These are phyloP conservation scores for Harpagifer antarcticus DNA, from an alignment of 2,797 vertebrate species.

Conservation along the genomic window DNA sequence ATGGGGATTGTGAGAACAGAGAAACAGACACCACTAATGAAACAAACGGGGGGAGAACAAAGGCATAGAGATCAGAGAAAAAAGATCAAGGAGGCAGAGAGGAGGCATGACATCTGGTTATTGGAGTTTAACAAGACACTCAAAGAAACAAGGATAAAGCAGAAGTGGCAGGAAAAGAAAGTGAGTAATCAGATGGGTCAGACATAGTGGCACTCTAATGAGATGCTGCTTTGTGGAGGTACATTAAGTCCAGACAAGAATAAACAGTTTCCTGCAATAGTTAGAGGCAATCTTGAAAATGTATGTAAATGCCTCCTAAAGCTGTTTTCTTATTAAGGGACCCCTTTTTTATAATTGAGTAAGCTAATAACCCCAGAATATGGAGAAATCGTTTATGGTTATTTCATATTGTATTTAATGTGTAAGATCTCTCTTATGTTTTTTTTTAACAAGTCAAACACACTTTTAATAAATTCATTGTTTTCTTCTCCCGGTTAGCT, in stretches of 20 bases:
- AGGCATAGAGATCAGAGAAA: slow-evolving; percentile 30
- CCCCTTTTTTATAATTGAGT: too few species aligned
- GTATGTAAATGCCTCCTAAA: slow-evolving; percentile 18
- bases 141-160: slow-evolving; percentile 51
- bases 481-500: too few species aligned
- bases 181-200: slow-evolving; percentile 63
- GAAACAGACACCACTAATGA: too few species aligned
- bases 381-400: too few species aligned
- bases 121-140: slow-evolving; percentile 70
- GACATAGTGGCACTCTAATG: slow-evolving; percentile 40
- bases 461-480: too few species aligned
- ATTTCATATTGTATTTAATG: too few species aligned
- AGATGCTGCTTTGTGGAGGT: slow-evolving; percentile 33
- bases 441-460: too few species aligned
- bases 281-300: slow-evolving; percentile 40
- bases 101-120: slow-evolving; percentile 66
- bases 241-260: slow-evolving; percentile 19
- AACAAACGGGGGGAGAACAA: too few species aligned
- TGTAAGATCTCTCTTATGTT: too few species aligned
- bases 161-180: slow-evolving; percentile 55
- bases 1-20: too few species aligned
- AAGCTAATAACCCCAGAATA: too few species aligned
- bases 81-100: slow-evolving; percentile 46
- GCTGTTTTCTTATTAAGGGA: too few species aligned
- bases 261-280: slow-evolving; percentile 28